Conservation (phyloP, 2,113 vertebrate species). For the Microtus richardsoni region DNA sequence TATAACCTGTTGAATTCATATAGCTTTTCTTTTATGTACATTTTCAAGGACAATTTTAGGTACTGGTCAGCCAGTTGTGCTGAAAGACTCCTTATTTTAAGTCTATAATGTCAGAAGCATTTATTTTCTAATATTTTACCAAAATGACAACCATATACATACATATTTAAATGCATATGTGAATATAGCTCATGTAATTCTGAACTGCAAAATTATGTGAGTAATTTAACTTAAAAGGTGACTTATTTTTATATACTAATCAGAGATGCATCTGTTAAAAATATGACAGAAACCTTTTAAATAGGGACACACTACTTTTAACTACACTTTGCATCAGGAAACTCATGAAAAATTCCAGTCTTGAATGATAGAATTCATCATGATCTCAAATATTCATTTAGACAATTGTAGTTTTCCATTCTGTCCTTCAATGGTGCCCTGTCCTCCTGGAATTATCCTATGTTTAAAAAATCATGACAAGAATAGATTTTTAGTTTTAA, state of each 20-base stretch:
- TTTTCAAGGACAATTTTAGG: neutral
- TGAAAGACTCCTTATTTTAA: slow-evolving; percentile 17
- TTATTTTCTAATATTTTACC: neutral
- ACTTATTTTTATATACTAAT: slow-evolving; percentile 51
- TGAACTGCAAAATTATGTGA: slow-evolving; percentile 33
- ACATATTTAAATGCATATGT: neutral
- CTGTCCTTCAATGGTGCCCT: rapidly evolving
- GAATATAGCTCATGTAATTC: neutral
- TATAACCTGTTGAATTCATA: neutral
- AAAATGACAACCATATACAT: neutral
- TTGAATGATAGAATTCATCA: neutral
- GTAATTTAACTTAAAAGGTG: slow-evolving; percentile 19
- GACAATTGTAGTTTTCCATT: neutral
- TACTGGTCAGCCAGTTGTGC: neutral
- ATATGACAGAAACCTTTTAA: neutral
- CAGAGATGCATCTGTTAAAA: neutral
- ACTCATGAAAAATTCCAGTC: neutral
- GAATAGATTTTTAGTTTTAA: neutral
- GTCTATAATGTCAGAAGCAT: neutral
- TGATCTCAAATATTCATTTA: neutral
- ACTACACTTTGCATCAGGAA: slow-evolving; percentile 28
- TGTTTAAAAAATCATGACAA: neutral
- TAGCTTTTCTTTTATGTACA: neutral
- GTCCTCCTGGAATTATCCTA: neutral
- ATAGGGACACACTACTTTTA: slow-evolving; percentile 17